Conservation (phyloP, 2,113 vertebrate genomes). For the Talpa occidentalis region DNA sequence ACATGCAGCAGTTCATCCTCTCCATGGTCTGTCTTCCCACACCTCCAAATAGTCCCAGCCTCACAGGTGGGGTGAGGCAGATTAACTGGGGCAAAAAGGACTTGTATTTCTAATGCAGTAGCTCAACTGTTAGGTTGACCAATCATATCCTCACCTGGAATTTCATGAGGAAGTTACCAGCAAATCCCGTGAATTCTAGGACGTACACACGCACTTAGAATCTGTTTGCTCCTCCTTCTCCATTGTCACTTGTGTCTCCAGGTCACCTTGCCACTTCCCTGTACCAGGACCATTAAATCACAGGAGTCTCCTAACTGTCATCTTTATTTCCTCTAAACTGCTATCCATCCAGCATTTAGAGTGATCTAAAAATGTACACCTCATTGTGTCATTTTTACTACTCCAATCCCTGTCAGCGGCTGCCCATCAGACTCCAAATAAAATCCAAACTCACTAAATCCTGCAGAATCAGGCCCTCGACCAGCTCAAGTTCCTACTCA, state of each 20-base stretch:
- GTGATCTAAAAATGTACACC: background rate
- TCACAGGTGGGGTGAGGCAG: background rate
- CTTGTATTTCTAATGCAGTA: background rate
- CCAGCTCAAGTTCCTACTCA: background rate
- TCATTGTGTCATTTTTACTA: background rate
- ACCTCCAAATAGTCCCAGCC: background rate
- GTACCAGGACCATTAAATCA: no score
- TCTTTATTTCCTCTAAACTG: background rate
- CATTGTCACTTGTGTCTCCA: background rate
- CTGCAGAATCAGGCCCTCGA: background rate
- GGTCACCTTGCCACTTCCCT: background rate
- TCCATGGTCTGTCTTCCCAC: no score
- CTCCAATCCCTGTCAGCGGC: background rate
- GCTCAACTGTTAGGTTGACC: background rate
- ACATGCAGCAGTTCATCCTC: background rate
- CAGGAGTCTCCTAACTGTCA: background rate
- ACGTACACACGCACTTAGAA: background rate
- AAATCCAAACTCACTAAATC: background rate
- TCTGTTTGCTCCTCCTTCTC: background rate
- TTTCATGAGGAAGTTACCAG: background rate
- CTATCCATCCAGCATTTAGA: background rate
- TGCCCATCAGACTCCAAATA: background rate
- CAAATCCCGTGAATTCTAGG: background rate
- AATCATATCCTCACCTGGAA: background rate
- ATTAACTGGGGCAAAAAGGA: background rate